Base-by-base conservation (phyloP, 2,113 vertebrate species). In the Phylloscopus trochiloides region DNA sequence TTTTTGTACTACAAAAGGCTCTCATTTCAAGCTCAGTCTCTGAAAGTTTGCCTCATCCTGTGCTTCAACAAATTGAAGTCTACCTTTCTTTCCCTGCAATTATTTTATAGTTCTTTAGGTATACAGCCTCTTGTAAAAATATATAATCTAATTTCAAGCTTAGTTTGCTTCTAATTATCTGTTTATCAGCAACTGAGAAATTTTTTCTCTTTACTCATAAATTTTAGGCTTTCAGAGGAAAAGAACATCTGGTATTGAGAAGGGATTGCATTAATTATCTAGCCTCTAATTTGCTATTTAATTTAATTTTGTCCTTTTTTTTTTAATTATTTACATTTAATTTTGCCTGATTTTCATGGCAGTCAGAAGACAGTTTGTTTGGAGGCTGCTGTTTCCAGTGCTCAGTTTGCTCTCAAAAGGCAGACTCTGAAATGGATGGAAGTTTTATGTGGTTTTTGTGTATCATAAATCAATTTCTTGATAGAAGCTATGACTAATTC, bases 1-100 rank as follows among this genome's bases (percentile, higher is more conserved):
- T 83, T 92, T 95, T 96, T 97, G 96, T 96, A 79, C 84, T 96
- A 96, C 92, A 95, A 96, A 95, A 95, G 95, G 86, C 77, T 96
- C 81, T 87, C 81, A 88, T 94, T 96, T 94, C 76, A 76, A 82
- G 87, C 71, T 54, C 24, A 54, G 40, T 20, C 71, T 92, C 87
- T 93, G 79, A 91, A 95, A 95, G 87, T 94, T 96, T 96, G 48
- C 87, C 84, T 86, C 95, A 95, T 90, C 84, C 83, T 91, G 89
- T 71, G 84, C 72, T 62, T 76, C 77, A 59, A 32, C 28, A 92
- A 92, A 95, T 92, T 85, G 94, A 95, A 92, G 42, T 50, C 31
- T 94, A 92, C 84, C 67, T 94, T 90, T 52, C 65, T 61, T 18
- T 34, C 51, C 47, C 38, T 78, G 67, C 42, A 94, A 94, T 96